Base-by-base conservation (phyloP, 2,888 invertebrate species). In the Ernsta delagoae region DNA sequence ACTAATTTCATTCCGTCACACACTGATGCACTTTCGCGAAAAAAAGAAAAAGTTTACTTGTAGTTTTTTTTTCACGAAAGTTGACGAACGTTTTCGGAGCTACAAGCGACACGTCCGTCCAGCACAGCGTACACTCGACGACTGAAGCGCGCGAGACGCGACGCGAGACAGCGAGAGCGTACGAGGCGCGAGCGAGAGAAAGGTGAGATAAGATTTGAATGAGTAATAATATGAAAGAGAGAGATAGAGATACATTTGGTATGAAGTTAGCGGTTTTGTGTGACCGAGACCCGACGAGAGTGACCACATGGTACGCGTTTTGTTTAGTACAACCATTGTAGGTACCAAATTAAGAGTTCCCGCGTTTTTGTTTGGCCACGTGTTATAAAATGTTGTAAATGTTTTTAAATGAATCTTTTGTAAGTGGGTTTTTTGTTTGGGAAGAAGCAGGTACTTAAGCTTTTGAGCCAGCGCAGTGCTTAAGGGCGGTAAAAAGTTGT, bases 281-380 rank as follows among this genome's bases (percentile, higher is more conserved):
- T 16, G n/a, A 16, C n/a, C n/a, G n/a, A n/a, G n/a, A 16, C n/a
- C 16, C 1, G 16, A n/a, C n/a, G n/a, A n/a, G 16, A n/a, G n/a
- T n/a, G n/a, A n/a, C n/a, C n/a, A n/a, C n/a, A n/a, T 16, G n/a
- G n/a, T n/a, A n/a, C n/a, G n/a, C n/a, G n/a, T n/a, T 16, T 16
- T 16, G 16, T 16, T 16, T 16, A 16, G 16, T 16, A 16, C 16
- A 16, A 16, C 16, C 16, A 16, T 16, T 16, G 16, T 16, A 16
- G 16, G 16, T 16, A 16, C 16, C 16, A 16, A 88, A 88, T 84
- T 86, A 78, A 80, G 80, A 83, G 80, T 89, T 90, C 83, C 81
- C 89, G 90, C 86, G 86, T 88, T 91, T 91, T 90, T 90, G 82
- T 89, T 81, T 65, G 70, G 84, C 88, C 89, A 89, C 90, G 89